phyloP scores from a whole-genome alignment of 2,888 invertebrate species.

The Abscondita cerata region DNA sequence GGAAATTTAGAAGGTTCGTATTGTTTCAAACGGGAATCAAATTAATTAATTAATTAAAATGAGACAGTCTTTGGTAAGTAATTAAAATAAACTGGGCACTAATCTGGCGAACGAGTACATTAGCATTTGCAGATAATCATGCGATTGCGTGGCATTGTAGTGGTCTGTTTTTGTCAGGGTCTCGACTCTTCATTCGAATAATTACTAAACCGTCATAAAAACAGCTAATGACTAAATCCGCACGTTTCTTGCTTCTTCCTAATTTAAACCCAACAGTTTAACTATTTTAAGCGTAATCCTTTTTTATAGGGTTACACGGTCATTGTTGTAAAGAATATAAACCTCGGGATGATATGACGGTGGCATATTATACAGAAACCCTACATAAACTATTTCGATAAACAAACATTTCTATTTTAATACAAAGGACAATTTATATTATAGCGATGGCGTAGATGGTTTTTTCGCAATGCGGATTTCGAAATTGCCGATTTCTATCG shows the following conservation, averaged over 20 bases:
- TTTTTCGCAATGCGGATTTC: conserved; percentile 26
- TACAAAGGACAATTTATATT: too few relatives aligned
- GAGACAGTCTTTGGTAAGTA: conserved; percentile 24
- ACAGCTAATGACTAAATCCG: conserved; percentile 42
- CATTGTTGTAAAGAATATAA: conserved; percentile 25
- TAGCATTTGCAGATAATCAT: conserved; percentile 35
- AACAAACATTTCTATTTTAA: too few relatives aligned
- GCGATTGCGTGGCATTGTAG: conserved; percentile 34
- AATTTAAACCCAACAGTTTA: conserved; percentile 40
- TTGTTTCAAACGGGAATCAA: conserved; percentile 6
- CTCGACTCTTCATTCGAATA: conserved; percentile 37
- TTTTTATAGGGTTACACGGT: conserved; percentile 19
- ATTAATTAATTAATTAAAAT: conserved; percentile 30
- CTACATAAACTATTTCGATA: conserved; percentile 15
- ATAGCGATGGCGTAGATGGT: not conserved
- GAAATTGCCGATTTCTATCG: conserved; percentile 19
- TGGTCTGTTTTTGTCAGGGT: conserved; percentile 34
- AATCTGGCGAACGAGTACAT: conserved; percentile 28
- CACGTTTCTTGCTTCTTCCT: conserved; percentile 39
- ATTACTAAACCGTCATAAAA: conserved; percentile 36
- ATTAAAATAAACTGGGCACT: conserved; percentile 30
- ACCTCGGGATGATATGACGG: conserved; percentile 19
- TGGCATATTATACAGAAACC: conserved; percentile 14
- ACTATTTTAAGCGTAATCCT: conserved; percentile 31
- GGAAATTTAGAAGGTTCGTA: not conserved